These are phyloP conservation scores for Philotrypesis tridentata DNA, from an alignment of 1,140 invertebrate genomes.

Conservation along the genomic window DNA sequence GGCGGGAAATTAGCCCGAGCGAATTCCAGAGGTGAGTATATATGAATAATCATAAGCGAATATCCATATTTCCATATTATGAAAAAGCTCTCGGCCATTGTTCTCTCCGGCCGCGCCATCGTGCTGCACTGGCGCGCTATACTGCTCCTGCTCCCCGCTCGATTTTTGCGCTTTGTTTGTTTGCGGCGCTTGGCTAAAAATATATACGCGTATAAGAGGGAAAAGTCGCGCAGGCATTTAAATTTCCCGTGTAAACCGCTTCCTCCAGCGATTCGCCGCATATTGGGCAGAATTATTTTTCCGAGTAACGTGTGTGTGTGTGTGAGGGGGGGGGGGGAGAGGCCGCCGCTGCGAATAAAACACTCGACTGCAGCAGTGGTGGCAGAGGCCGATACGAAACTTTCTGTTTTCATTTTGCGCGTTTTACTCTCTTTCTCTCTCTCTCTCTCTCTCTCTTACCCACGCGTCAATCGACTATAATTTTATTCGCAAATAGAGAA, in stretches of 20 bases:
- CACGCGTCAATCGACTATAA: neutral
- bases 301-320: no score
- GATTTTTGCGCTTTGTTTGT: neutral
- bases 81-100: neutral
- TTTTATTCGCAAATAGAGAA: no score
- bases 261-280: slow-evolving; percentile 20
- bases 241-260: slow-evolving; percentile 8
- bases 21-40: neutral
- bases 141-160: neutral
- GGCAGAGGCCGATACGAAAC: no score
- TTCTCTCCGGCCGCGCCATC: neutral
- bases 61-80: neutral
- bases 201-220: no score
- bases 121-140: neutral
- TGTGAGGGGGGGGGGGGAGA: no score
- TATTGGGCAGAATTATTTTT: neutral
- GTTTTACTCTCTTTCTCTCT: no score
- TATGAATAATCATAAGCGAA: slow-evolving; percentile 9
- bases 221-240: slow-evolving; percentile 23
- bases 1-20: neutral
- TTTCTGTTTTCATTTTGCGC: no score
- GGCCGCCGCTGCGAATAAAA: no score
- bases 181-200: neutral
- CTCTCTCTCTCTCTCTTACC: no score
- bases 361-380: no score